A percentile compares a stretch with the other conserved stretches of the same genome.
These are phyloP conservation scores for Diachasma alloeum DNA, from an alignment of 1,140 invertebrate species.

Conservation along the genomic window DNA sequence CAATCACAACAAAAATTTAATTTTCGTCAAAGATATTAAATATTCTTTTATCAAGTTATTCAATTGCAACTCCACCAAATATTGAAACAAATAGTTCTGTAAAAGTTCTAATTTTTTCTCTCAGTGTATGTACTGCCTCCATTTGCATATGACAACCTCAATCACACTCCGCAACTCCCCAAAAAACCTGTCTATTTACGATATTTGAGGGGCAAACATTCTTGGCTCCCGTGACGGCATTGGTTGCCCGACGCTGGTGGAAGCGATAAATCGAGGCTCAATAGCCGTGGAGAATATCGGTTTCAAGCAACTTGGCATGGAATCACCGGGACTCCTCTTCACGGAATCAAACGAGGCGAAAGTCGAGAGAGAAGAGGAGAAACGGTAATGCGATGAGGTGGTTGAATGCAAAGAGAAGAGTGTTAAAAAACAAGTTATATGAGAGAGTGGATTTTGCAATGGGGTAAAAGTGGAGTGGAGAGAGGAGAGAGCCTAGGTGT, in stretches of 20 bases:
- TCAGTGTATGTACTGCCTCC: too few species aligned
- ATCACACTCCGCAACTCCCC: neutral
- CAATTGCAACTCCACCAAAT: too few species aligned
- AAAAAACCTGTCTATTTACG: neutral
- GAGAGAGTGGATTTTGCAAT: neutral
- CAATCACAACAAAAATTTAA: too few species aligned
- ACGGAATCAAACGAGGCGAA: conserved; percentile 25
- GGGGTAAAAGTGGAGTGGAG: neutral
- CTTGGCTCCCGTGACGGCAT: neutral
- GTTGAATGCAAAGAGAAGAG: conserved; percentile 3
- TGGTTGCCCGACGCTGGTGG: neutral
- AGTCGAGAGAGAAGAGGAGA: conserved; percentile 7
- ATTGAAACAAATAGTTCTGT: too few species aligned
- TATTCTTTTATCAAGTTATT: too few species aligned
- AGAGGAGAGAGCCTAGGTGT: neutral
- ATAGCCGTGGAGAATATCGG: conserved; percentile 25
- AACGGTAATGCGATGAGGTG: neutral
- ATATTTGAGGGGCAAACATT: conserved; percentile 14
- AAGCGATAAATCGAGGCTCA: conserved; percentile 22
- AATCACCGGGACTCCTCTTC: conserved; percentile 11
- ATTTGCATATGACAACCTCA: neutral
- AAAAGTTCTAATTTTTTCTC: too few species aligned
- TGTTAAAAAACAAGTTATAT: neutral
- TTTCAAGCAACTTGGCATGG: conserved; percentile 20
- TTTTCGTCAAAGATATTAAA: too few species aligned